phyloP scores from a whole-genome alignment of 1,140 invertebrate genomes.

The Pemphigus obesinymphae region DNA sequence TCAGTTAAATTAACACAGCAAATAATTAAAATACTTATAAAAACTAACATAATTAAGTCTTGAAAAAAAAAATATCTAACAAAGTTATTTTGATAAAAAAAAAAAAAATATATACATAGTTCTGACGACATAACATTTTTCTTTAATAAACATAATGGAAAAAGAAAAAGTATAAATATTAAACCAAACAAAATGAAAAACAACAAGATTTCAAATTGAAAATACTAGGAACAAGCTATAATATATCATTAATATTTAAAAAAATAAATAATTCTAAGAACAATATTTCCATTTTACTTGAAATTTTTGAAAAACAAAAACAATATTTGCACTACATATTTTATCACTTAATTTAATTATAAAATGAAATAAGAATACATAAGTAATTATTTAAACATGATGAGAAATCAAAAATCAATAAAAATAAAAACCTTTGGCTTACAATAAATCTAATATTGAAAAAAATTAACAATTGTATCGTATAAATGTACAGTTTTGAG shows the following conservation, averaged over 20 bases:
- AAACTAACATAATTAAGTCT: conserved; percentile 11
- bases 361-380: not conserved
- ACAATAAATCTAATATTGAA: not conserved
- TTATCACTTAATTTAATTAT: not conserved
- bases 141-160: not conserved
- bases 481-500: not conserved
- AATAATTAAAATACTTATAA: not conserved
- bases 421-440: not conserved
- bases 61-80: conserved; percentile 15
- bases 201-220: conserved; percentile 1
- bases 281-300: too few relatives aligned
- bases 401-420: not conserved
- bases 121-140: not conserved
- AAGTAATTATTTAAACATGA: not conserved
- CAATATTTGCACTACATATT: not conserved
- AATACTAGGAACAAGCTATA: conserved; percentile 14
- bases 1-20: not conserved
- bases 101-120: not conserved
- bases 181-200: not conserved
- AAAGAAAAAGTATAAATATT: not conserved
- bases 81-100: not conserved
- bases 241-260: not conserved
- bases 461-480: not conserved
- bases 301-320: not conserved
- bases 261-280: too few relatives aligned